Conservation (phyloP, 2,888 invertebrate species). For the Harpagoxenus sublaevis region DNA sequence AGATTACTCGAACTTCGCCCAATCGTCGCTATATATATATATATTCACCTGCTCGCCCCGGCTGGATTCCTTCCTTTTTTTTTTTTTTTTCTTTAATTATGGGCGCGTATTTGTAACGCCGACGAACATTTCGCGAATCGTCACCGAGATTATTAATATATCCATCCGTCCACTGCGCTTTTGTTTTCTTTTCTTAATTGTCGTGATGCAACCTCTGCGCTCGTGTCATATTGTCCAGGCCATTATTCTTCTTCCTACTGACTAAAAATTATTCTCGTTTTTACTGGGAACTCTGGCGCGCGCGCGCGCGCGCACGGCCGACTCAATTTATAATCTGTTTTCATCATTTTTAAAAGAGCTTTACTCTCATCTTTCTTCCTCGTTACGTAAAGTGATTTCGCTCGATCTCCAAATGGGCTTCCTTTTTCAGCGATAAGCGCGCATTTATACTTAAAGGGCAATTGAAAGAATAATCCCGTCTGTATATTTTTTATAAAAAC, state of each 20-base stretch:
- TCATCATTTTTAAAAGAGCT: slow-evolving; percentile 37
- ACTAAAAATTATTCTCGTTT: slow-evolving; percentile 32
- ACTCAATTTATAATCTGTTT: slow-evolving; percentile 46
- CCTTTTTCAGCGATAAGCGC: slow-evolving; percentile 25
- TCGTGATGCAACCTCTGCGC: slow-evolving; percentile 13
- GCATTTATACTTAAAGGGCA: slow-evolving; percentile 4
- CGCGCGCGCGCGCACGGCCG: neutral
- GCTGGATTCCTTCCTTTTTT: too few relatives aligned
- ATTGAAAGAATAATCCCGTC: slow-evolving; percentile 32
- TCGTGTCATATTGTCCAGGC: neutral
- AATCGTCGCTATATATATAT: neutral
- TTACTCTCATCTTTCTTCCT: neutral
- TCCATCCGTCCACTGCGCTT: neutral
- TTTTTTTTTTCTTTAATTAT: neutral
- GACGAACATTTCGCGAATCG: slow-evolving; percentile 5
- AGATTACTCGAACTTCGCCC: slow-evolving; percentile 41
- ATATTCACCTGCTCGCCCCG: neutral
- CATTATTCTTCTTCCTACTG: slow-evolving; percentile 30
- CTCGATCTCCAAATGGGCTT: slow-evolving; percentile 19
- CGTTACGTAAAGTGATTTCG: slow-evolving; percentile 18
- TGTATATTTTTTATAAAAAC: slow-evolving; percentile 24
- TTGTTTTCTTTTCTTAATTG: neutral
- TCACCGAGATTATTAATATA: slow-evolving; percentile 17
- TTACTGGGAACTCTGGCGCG: neutral
- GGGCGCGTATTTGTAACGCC: neutral